phyloP scores from a whole-genome alignment of 2,888 invertebrate genomes.

The Philereme vetulata region DNA sequence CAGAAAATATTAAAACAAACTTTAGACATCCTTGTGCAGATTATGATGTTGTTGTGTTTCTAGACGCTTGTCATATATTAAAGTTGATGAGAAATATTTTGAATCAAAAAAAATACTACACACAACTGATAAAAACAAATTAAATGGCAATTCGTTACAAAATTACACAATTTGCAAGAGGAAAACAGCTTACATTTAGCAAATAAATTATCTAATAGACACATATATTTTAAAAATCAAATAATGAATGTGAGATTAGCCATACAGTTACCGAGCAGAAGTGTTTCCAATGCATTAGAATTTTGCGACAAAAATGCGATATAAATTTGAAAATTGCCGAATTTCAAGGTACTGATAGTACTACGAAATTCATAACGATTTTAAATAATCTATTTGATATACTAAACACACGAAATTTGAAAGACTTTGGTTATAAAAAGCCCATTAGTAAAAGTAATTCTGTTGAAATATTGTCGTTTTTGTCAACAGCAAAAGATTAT shows the following conservation, averaged over 20 bases:
- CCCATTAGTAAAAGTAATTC: conserved; percentile 6
- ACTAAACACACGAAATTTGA: conserved; percentile 13
- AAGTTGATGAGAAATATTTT: no score
- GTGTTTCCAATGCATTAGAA: conserved; percentile 8
- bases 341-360: neutral
- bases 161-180: conserved; percentile 11
- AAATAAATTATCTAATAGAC: conserved; percentile 18
- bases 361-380: conserved; percentile 19
- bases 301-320: conserved; percentile 17
- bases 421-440: conserved; percentile 14
- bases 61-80: conserved; percentile 15
- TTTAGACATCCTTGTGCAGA: conserved; percentile 31
- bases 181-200: conserved; percentile 16
- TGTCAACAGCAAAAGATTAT: conserved; percentile 9
- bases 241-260: conserved; percentile 20
- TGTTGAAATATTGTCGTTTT: conserved; percentile 13
- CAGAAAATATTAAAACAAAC: conserved; percentile 19
- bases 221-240: conserved; percentile 18
- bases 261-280: conserved; percentile 1
- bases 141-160: conserved; percentile 13
- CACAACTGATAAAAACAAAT: conserved; percentile 4
- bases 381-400: conserved; percentile 20
- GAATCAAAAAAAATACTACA: no score
- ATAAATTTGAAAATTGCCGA: no score
- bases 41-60: conserved; percentile 25